phyloP scores from a whole-genome alignment of 1,140 invertebrate genomes.

The Cydia fagiglandana region DNA sequence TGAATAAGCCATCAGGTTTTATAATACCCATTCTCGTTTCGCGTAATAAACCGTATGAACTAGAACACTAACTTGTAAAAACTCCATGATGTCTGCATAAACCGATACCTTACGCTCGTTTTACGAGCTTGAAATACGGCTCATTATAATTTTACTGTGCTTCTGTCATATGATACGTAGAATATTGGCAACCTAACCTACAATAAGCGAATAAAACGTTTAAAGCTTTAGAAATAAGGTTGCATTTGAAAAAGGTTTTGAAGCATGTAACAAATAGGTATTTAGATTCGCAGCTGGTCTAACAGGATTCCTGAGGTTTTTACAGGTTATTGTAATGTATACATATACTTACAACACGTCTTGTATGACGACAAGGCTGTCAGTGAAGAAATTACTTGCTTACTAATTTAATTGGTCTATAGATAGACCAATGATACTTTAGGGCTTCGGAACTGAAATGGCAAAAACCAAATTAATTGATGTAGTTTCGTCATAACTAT shows the following conservation, averaged over 20 bases:
- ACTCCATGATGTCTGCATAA: not conserved
- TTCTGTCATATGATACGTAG: not conserved
- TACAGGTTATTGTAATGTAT: slow-evolving; percentile 5
- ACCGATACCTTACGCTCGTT: not conserved
- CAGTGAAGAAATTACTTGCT: not conserved
- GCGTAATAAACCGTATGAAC: not conserved
- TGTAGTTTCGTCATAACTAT: no score
- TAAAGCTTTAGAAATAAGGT: not conserved
- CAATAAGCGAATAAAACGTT: not conserved
- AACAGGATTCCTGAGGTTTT: slow-evolving; percentile 23
- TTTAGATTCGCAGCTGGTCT: slow-evolving; percentile 17
- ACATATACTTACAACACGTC: not conserved
- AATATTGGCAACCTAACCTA: slow-evolving; percentile 1
- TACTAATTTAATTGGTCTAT: not conserved
- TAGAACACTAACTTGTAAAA: not conserved
- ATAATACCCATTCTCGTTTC: not conserved
- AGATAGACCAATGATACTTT: not conserved
- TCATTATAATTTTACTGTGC: not conserved
- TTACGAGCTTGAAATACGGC: slow-evolving; percentile 8
- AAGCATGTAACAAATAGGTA: not conserved
- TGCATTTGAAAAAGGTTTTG: not conserved
- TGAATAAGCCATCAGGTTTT: not conserved
- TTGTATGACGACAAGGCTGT: not conserved
- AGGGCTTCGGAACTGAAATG: no score
- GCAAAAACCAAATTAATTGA: no score